Conservation (phyloP, 1,140 invertebrate species). For the Rhyzopertha dominica region DNA sequence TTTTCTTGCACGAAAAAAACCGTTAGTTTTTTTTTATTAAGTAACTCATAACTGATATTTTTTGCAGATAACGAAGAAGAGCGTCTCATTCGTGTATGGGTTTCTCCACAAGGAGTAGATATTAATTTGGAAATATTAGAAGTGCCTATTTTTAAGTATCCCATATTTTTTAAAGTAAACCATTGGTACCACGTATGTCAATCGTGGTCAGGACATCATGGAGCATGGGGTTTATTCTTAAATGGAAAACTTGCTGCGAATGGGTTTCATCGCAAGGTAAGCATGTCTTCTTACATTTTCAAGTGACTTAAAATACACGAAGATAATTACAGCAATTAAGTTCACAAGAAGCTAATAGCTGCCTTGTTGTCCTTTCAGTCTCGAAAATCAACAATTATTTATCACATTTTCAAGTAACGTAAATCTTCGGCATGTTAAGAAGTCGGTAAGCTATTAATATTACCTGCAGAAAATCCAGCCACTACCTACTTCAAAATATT, state of each 20-base stretch:
- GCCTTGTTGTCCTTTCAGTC: too few relatives aligned
- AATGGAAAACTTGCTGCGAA: conserved; percentile 49
- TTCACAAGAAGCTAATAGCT: too few relatives aligned
- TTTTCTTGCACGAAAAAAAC: conserved; percentile 3
- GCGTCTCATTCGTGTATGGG: conserved; percentile 55
- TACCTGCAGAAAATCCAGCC: too few relatives aligned
- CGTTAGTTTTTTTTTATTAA: neutral
- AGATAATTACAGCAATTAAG: too few relatives aligned
- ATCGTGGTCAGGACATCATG: conserved; percentile 56
- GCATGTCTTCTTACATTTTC: too few relatives aligned
- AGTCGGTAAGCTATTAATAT: too few relatives aligned
- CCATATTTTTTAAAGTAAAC: conserved; percentile 48
- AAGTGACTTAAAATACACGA: too few relatives aligned
- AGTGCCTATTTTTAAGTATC: conserved; percentile 46
- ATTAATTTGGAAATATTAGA: conserved; percentile 55
- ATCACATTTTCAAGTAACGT: too few relatives aligned
- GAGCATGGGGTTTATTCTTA: conserved; percentile 56
- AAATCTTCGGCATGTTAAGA: too few relatives aligned
- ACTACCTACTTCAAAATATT: too few relatives aligned
- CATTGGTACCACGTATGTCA: conserved; percentile 63
- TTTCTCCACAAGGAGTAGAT: conserved; percentile 51
- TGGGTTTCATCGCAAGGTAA: conserved; percentile 51
- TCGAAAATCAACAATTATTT: too few relatives aligned
- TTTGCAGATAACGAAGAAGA: conserved; percentile 54
- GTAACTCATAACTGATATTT: conserved; percentile 4